Evolutionary conservation across 2,888 invertebrate genomes (phyloP), one percentile per base, ranked within the genome.

Genomic region (Campoletis raptor): DNA sequence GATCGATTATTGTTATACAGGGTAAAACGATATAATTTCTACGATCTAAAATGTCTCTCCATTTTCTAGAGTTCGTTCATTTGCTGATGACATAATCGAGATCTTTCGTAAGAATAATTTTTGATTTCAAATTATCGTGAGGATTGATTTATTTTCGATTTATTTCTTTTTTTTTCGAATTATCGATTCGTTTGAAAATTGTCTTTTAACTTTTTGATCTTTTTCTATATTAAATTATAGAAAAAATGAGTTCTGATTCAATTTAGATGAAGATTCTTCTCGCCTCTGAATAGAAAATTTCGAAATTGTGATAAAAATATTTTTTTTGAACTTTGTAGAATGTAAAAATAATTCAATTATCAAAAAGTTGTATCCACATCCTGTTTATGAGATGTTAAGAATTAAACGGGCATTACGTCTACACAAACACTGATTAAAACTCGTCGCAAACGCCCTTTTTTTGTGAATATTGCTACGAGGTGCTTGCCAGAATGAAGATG

Each of bases 401-500:
- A 67, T 12, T 9, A 52, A 52, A 67, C 67, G 67, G 67, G 48
- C 66, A 18, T 12, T 36, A 66, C 12, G 15, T 21, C 21, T 5
- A 12, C 45, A 77, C 48, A 15, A 48, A 48, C n/a, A 52, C 48
- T 9, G 4, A 36, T 66, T 21, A 66, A 52, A 66, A 12, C 21
- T 18, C 18, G 48, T 37, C 48, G 48, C 15, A 48, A 8, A n/a
- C 45, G 77, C 45, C 15, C 24, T 45, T 69, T 79, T 61, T 72
- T 48, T 24, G 36, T 6, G 8, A 45, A 45, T n/a, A 66, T 45
- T 54, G 61, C 9, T 9, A 57, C 66, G 21, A 4, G 21, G n/a
- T 21, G 69, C 30, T 48, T 52, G 18, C 6, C 15, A 18, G 64
- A 70, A 84, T 81, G 74, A 70, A 86, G 66, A 73, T 81, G 79